Conservation (phyloP, 2,113 vertebrate genomes). For the Psittacula cyanocephala region DNA sequence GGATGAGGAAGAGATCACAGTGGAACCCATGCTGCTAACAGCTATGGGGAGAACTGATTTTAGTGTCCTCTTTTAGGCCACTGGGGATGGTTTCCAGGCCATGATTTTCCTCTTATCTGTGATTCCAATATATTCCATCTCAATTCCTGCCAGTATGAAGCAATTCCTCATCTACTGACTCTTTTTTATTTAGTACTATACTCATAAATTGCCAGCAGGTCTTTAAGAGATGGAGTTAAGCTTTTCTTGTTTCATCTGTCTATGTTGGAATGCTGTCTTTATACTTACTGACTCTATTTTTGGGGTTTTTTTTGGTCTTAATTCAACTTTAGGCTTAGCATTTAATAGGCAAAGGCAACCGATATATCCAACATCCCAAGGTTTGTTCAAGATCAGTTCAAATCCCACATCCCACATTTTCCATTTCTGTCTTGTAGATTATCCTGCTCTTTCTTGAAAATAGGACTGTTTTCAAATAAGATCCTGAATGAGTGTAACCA, state of each 20-base stretch:
- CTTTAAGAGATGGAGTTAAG: not conserved
- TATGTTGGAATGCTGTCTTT: not conserved
- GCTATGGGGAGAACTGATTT: not conserved
- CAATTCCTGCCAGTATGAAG: not conserved
- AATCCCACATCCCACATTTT: not conserved
- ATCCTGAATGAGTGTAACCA: not conserved
- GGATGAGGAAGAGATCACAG: not conserved
- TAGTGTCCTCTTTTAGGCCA: not conserved
- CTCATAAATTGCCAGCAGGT: not conserved
- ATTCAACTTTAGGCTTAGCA: not conserved
- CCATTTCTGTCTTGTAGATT: not conserved
- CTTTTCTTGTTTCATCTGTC: not conserved
- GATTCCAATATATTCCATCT: not conserved
- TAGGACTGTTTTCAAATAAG: not conserved
- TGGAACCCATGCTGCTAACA: not conserved
- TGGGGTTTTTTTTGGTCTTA: not conserved
- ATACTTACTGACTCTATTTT: not conserved
- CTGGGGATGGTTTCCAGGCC: not conserved
- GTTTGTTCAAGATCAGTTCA: not conserved
- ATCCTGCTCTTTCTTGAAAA: not conserved
- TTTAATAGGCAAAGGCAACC: not conserved
- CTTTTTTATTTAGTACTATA: not conserved
- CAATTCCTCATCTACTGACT: not conserved
- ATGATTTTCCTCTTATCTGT: not conserved
- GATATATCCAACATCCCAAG: not conserved